Percentiles rank a stretch among this genome's conserved stretches.
These are phyloP conservation scores for Agrochola macilenta DNA, from an alignment of 2,888 invertebrate genomes.

Conservation along the genomic window DNA sequence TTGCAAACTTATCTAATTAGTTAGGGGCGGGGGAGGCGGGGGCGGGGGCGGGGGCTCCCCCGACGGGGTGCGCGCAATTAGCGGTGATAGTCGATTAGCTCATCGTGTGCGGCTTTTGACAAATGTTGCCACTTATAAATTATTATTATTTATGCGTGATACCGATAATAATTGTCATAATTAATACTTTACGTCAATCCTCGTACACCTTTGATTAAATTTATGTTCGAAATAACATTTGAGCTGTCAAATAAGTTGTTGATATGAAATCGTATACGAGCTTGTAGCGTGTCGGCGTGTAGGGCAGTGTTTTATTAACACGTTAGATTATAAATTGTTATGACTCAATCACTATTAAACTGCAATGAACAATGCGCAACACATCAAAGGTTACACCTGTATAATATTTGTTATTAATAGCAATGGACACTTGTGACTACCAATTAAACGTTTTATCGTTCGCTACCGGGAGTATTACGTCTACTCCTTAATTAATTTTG, in stretches of 20 bases:
- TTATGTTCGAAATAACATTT: slow-evolving; percentile 42
- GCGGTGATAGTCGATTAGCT: slow-evolving; percentile 91
- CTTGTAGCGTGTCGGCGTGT: slow-evolving; percentile 19
- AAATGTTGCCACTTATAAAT: slow-evolving; percentile 88
- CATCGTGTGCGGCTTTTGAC: slow-evolving; percentile 90
- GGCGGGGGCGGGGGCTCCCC: slow-evolving; percentile 47
- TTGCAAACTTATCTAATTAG: slow-evolving; percentile 91
- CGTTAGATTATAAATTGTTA: slow-evolving; percentile 26
- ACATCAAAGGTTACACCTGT: slow-evolving; percentile 2
- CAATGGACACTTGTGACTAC: not conserved
- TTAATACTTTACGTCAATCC: slow-evolving; percentile 70
- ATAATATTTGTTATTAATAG: not conserved
- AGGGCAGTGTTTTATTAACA: slow-evolving; percentile 18
- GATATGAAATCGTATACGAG: slow-evolving; percentile 32
- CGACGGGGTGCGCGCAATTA: slow-evolving; percentile 81
- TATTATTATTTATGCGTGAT: slow-evolving; percentile 85
- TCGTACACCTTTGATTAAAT: slow-evolving; percentile 46
- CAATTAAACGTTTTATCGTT: slow-evolving; percentile 22
- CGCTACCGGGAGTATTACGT: slow-evolving; percentile 15
- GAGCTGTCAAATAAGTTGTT: slow-evolving; percentile 38
- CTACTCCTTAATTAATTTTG: slow-evolving; percentile 29
- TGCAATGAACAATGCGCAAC: slow-evolving; percentile 12
- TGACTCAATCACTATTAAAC: slow-evolving; percentile 37
- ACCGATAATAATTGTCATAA: slow-evolving; percentile 84
- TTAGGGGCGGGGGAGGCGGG: slow-evolving; percentile 76